Evolutionary conservation across 2,113 vertebrate genomes (phyloP).

Genomic region (Typhlomys cinereus): DNA sequence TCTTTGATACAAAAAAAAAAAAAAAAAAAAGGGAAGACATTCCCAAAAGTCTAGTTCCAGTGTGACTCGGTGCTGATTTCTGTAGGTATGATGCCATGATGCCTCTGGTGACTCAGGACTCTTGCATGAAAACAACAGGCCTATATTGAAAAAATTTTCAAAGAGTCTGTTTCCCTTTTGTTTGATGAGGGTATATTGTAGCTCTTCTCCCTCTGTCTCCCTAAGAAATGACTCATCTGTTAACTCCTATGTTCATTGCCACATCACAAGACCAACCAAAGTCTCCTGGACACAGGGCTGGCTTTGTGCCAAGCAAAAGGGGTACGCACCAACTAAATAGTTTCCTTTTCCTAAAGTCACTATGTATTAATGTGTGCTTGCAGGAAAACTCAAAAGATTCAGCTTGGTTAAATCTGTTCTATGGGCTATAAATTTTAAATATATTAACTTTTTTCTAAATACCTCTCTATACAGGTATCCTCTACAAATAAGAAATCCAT

Average conservation of each 20-base stretch:
- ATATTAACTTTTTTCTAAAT: background rate
- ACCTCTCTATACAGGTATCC: background rate
- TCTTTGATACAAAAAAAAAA: background rate
- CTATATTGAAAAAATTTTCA: slow-evolving; percentile 82
- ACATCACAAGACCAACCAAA: slow-evolving; percentile 75
- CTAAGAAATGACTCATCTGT: slow-evolving; percentile 77
- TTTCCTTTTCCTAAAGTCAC: slow-evolving; percentile 57
- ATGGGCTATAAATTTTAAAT: slow-evolving; percentile 31
- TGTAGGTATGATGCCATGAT: slow-evolving; percentile 79
- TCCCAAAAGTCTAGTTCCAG: background rate
- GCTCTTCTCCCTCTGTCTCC: slow-evolving; percentile 55
- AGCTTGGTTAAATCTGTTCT: slow-evolving; percentile 37
- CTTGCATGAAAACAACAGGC: slow-evolving; percentile 67
- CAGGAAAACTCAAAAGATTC: slow-evolving; percentile 23
- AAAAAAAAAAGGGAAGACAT: slow-evolving; percentile 26
- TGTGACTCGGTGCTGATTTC: slow-evolving; percentile 61
- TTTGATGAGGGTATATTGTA: slow-evolving; percentile 77
- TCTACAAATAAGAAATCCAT: background rate
- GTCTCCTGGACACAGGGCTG: slow-evolving; percentile 64
- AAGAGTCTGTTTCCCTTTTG: slow-evolving; percentile 73
- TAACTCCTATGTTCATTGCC: slow-evolving; percentile 49
- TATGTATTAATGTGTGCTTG: slow-evolving; percentile 38
- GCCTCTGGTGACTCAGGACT: slow-evolving; percentile 80
- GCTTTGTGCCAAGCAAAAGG: slow-evolving; percentile 44
- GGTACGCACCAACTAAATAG: slow-evolving; percentile 49